Percentiles rank a stretch among this genome's conserved stretches.
These are phyloP conservation scores for Pseudopleuronectes americanus DNA, from an alignment of 2,797 vertebrate species.

Conservation along the genomic window DNA sequence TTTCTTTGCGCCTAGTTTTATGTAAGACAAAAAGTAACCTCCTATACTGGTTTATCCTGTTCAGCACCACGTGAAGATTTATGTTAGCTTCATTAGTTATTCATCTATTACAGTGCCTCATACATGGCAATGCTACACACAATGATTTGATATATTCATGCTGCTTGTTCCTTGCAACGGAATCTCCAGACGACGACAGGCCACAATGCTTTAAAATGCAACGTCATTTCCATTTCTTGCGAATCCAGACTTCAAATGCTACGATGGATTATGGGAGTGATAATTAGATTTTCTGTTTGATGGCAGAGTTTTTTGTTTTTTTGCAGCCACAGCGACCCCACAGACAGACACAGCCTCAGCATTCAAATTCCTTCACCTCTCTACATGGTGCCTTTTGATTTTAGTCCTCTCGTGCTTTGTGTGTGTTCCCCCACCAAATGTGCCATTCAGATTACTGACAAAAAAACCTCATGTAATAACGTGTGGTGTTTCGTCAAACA, in stretches of 20 bases:
- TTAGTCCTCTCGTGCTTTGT: slow-evolving; percentile 49
- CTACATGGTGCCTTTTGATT: slow-evolving; percentile 66
- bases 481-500: slow-evolving; percentile 76
- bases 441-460: slow-evolving; percentile 66
- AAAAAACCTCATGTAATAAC: slow-evolving; percentile 72
- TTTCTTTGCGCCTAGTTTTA: slow-evolving; percentile 23
- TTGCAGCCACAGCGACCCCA: slow-evolving; percentile 51
- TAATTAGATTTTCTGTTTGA: slow-evolving; percentile 38
- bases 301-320: slow-evolving; percentile 54
- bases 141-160: background rate
- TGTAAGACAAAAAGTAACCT: slow-evolving; percentile 25
- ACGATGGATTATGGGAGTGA: slow-evolving; percentile 48
- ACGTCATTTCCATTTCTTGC: slow-evolving; percentile 19
- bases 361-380: slow-evolving; percentile 56
- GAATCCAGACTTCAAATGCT: slow-evolving; percentile 39
- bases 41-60: slow-evolving; percentile 15
- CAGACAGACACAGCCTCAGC: slow-evolving; percentile 38
- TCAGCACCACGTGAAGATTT: slow-evolving; percentile 4
- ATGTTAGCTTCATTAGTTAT: slow-evolving; percentile 8
- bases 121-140: background rate
- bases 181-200: slow-evolving; percentile 17
- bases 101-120: slow-evolving; percentile 3
- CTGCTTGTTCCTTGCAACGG: slow-evolving; percentile 8
- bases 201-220: slow-evolving; percentile 23
- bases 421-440: slow-evolving; percentile 69